Percentiles rank a stretch among this genome's conserved stretches.
Evolutionary conservation across 2,888 invertebrate genomes (phyloP).

Genomic region (Caenorhabditis sp.): DNA sequence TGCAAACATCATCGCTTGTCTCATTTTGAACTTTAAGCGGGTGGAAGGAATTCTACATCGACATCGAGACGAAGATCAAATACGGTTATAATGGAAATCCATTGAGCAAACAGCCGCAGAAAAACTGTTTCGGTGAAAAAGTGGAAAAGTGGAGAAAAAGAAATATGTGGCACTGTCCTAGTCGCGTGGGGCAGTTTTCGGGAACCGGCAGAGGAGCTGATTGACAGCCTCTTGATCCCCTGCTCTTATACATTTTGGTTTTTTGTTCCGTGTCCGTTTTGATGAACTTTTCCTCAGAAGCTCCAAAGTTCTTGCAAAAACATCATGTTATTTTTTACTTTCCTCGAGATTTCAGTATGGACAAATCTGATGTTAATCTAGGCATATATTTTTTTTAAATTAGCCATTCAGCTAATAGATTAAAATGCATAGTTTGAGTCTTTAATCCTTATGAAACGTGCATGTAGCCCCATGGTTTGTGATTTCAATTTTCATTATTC

Average conservation of each 20-base stretch:
- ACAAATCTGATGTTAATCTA: no score
- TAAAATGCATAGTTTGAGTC: not conserved
- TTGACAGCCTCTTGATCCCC: slow-evolving; percentile 8
- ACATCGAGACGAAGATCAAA: slow-evolving; percentile 23
- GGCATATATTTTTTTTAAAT: no score
- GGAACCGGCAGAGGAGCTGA: not conserved
- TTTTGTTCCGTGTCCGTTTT: not conserved
- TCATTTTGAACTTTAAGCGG: slow-evolving; percentile 4
- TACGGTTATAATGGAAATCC: slow-evolving; percentile 21
- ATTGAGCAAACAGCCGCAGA: slow-evolving; percentile 17
- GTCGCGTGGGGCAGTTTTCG: not conserved
- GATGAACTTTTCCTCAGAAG: not conserved
- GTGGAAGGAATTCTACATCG: not conserved
- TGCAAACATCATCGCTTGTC: not conserved
- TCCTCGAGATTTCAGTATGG: no score
- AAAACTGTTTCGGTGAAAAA: slow-evolving; percentile 17
- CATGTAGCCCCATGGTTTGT: not conserved
- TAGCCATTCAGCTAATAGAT: not conserved
- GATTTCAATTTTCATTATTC: slow-evolving; percentile 5
- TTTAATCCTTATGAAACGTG: not conserved
- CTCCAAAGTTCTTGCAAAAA: not conserved
- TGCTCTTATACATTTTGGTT: not conserved
- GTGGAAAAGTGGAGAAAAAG: not conserved
- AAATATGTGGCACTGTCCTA: not conserved
- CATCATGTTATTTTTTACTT: not conserved